Evolutionary conservation across 2,797 vertebrate genomes (phyloP), one percentile per base, ranked within the genome.

Genomic region (Carapus acus): DNA sequence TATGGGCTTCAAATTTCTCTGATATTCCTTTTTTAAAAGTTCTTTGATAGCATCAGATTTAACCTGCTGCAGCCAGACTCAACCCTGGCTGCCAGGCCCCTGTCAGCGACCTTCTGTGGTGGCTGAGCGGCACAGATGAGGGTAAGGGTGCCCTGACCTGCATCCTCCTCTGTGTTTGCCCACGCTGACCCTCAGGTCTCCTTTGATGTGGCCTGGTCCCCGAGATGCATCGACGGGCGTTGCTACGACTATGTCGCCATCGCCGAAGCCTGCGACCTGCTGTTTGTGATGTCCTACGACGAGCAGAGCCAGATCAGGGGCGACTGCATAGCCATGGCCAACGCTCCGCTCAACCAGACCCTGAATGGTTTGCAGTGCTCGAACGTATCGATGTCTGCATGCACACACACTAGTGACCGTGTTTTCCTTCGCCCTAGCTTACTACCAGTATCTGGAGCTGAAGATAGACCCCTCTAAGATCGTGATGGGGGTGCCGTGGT

Each of bases 271-370:
- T 95, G 92, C 47, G 94, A 99, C 85, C 88, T 98, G 74, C 58
- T 98, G 40, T 98, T 99, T 73, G 94, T 98, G 57, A 99, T 98
- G 96, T 97, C 94, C 2, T 97, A 98, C 0, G 94, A 98, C 41
- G 92, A 94, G 67, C 93, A 92, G 82, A 96, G 93, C 79, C 94
- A 94, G 80, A 88, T 95, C 67, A 87, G 78, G 81, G 90, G 87
- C 20, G 87, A 93, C 49, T 98, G 96, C 69, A 74, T 90, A 58
- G 96, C 93, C 19, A 92, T 87, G 88, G 92, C 93, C 42, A 99
- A 96, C 52, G 90, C 94, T 47, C 93, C 95, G 15, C 84, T 90
- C 58, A 66, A 73, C 62, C 87, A 93, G 75, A 97, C 94, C 16
- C 70, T 96, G 53, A 42, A 62, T 39, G 96, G 95, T 96, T 81